Conservation (phyloP, 2,113 vertebrate species). For the Carettochelys insculpta region DNA sequence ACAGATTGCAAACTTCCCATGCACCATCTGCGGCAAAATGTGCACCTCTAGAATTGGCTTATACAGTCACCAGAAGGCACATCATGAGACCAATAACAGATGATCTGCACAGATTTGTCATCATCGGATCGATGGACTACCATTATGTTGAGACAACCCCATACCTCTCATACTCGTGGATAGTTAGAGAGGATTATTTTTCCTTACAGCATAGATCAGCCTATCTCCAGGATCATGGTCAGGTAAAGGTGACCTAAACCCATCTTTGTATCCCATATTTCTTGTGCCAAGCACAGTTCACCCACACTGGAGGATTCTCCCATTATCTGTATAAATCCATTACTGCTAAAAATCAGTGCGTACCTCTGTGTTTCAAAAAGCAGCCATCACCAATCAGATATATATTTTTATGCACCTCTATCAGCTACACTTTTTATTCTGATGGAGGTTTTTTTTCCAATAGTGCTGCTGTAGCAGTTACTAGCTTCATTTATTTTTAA, state of each 20-base stretch:
- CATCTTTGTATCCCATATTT: neutral
- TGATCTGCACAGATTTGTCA: too few relatives aligned
- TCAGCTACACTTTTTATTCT: neutral
- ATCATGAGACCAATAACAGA: too few relatives aligned
- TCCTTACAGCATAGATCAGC: neutral
- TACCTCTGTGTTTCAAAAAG: neutral
- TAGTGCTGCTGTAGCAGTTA: neutral
- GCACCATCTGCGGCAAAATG: too few relatives aligned
- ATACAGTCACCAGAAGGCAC: too few relatives aligned
- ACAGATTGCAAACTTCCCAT: too few relatives aligned
- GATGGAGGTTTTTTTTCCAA: rapidly evolving
- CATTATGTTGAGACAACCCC: neutral
- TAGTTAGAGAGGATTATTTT: neutral
- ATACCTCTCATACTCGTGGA: neutral
- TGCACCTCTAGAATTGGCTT: too few relatives aligned
- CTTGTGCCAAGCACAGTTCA: neutral
- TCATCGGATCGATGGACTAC: too few relatives aligned
- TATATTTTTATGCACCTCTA: neutral
- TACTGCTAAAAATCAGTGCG: neutral
- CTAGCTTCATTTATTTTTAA: neutral
- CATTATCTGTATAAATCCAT: rapidly evolving
- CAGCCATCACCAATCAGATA: neutral
- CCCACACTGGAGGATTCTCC: neutral
- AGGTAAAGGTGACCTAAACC: neutral
- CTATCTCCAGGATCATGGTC: neutral